These are phyloP conservation scores for Philereme transversata DNA, from an alignment of 2,888 invertebrate genomes.

Conservation along the genomic window DNA sequence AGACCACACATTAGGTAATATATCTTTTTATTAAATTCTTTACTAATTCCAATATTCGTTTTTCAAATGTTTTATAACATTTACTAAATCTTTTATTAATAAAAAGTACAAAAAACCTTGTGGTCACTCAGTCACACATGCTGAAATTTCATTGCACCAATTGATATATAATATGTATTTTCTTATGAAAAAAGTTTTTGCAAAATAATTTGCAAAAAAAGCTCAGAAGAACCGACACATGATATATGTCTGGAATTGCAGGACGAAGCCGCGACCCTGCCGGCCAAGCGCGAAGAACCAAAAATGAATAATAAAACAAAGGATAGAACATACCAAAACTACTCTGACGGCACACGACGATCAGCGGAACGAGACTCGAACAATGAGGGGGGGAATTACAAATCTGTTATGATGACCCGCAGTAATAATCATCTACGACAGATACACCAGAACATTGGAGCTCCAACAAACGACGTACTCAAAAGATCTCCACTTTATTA, in stretches of 20 bases:
- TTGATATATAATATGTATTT: too few species aligned
- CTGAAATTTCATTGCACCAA: too few species aligned
- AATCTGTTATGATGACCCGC: conserved; percentile 70
- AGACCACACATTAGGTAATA: too few species aligned
- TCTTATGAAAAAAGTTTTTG: too few species aligned
- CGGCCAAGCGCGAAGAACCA: conserved; percentile 2
- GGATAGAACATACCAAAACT: conserved; percentile 49
- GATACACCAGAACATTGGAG: conserved; percentile 71
- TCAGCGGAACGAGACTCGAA: conserved; percentile 36
- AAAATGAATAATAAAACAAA: conserved; percentile 41
- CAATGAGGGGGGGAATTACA: conserved; percentile 66
- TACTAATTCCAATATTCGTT: too few species aligned
- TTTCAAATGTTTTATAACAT: too few species aligned
- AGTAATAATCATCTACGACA: conserved; percentile 66
- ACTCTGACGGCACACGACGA: conserved; percentile 52
- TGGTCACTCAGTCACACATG: too few species aligned
- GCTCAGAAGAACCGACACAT: neutral
- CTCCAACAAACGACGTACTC: conserved; percentile 43
- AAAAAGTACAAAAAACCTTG: too few species aligned
- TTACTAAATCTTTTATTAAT: too few species aligned
- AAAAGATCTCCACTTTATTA: conserved; percentile 26
- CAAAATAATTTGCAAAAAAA: too few species aligned
- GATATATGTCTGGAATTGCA: conserved; percentile 8
- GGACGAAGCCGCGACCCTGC: conserved; percentile 15
- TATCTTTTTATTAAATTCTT: too few species aligned